Percentiles rank a stretch among this genome's conserved stretches.
phyloP scores from a whole-genome alignment of 2,888 invertebrate species.

The Nectonema munidae region DNA sequence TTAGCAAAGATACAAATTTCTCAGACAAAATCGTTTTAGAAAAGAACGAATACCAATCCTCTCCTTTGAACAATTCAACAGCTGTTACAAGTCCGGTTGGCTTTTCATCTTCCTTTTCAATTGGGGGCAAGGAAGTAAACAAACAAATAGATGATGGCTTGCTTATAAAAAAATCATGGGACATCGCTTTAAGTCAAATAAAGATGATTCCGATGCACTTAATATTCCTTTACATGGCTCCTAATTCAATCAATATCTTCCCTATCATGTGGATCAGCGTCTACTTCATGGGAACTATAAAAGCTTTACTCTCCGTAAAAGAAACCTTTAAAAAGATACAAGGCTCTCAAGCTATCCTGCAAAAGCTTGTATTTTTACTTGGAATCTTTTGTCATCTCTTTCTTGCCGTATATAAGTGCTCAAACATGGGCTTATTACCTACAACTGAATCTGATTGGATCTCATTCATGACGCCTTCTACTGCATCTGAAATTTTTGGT shows the following conservation, averaged over 20 bases:
- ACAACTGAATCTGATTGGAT: constrained; percentile 93
- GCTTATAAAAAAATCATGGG: constrained; percentile 21
- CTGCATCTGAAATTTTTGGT: constrained; percentile 18
- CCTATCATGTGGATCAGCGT: constrained; percentile 99
- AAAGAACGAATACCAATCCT: too few relatives aligned
- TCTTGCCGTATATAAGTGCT: constrained; percentile 74
- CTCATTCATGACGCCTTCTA: constrained; percentile 68
- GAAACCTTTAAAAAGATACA: constrained; percentile 58
- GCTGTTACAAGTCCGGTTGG: too few relatives aligned
- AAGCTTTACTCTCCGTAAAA: constrained; percentile 54
- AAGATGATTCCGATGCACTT: constrained; percentile 44
- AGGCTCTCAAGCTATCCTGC: constrained; percentile 51
- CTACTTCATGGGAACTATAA: constrained; percentile 75
- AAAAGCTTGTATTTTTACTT: constrained; percentile 62
- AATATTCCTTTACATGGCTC: constrained; percentile 99
- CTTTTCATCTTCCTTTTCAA: too few relatives aligned
- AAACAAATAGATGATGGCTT: too few relatives aligned
- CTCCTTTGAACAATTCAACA: too few relatives aligned
- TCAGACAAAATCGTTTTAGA: too few relatives aligned
- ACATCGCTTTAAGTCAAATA: constrained; percentile 21
- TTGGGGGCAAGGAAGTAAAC: too few relatives aligned
- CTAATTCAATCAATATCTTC: constrained; percentile 89
- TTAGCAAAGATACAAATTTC: too few relatives aligned
- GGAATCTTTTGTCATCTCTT: constrained; percentile 67
- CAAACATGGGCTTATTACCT: constrained; percentile 77